Conservation (phyloP, 2,797 vertebrate species). For the Diplodus sargus region DNA sequence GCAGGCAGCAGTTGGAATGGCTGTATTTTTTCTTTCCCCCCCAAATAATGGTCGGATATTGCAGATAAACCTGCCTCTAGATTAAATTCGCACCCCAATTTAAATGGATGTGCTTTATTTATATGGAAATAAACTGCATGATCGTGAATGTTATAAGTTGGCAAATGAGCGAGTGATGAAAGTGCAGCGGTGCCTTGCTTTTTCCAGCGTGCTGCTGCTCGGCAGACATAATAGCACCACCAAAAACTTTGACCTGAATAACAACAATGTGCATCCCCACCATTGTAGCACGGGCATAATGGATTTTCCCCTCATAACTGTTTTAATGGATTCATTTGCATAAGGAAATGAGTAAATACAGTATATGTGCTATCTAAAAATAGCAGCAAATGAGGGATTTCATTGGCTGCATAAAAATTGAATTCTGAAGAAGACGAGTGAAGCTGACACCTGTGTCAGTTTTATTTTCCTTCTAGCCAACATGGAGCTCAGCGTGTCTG, state of each 20-base stretch:
- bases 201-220: conserved; percentile 25
- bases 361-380: conserved; percentile 73
- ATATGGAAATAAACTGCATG: conserved; percentile 75
- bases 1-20: conserved; percentile 24
- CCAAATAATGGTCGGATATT: conserved; percentile 48
- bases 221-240: conserved; percentile 55
- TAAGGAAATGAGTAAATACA: conserved; percentile 80
- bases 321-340: conserved; percentile 82
- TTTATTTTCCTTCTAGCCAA: conserved; percentile 64
- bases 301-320: conserved; percentile 70
- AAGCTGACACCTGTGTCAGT: conserved; percentile 72
- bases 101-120: conserved; percentile 76
- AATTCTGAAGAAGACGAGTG: conserved; percentile 64
- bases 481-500: conserved; percentile 54
- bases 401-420: conserved; percentile 60
- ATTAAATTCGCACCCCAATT: conserved; percentile 73
- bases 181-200: conserved; percentile 43
- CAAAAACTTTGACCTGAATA: conserved; percentile 79
- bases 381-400: conserved; percentile 54
- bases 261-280: conserved; percentile 44
- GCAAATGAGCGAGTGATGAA: conserved; percentile 75
- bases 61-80: conserved; percentile 66
- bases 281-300: conserved; percentile 69
- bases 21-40: not conserved
- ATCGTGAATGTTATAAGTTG: conserved; percentile 63